Conservation (phyloP, 2,888 invertebrate genomes). For the Hyalella azteca region DNA sequence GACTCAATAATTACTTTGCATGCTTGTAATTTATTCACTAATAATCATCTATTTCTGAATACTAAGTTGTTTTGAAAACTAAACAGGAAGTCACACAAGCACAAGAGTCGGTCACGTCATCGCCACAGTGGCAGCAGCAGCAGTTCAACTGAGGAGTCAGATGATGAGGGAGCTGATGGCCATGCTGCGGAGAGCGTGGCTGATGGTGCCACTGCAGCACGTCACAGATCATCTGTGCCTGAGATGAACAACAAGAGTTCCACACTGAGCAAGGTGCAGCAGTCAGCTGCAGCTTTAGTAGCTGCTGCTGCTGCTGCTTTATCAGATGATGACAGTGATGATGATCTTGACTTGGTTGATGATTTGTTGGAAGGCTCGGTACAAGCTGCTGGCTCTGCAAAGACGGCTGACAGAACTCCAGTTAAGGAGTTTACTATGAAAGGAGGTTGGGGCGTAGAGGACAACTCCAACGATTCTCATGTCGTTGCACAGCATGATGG, state of each 20-base stretch:
- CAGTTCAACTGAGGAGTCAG: background rate
- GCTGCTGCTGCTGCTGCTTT: constrained; percentile 32
- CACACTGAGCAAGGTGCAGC: constrained; percentile 32
- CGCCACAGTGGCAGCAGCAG: background rate
- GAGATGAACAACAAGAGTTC: constrained; percentile 19
- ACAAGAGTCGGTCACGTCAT: constrained; percentile 21
- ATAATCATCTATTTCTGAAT: background rate
- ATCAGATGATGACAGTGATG: constrained; percentile 32
- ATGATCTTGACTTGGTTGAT: constrained; percentile 16
- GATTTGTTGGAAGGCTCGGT: constrained; percentile 1
- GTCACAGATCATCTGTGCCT: background rate
- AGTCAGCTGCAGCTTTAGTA: constrained; percentile 5
- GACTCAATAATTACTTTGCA: too few species aligned
- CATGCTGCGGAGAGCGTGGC: background rate
- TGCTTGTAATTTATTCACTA: too few species aligned
- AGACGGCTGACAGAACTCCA: background rate
- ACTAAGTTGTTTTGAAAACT: too few species aligned
- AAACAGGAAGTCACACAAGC: constrained; percentile 26
- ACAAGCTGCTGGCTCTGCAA: background rate
- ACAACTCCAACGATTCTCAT: background rate
- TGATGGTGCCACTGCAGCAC: background rate
- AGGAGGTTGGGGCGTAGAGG: background rate
- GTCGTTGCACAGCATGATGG: background rate
- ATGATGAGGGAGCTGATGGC: background rate
- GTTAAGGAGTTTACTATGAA: background rate